Evolutionary conservation across 1,140 invertebrate species (phyloP).

Genomic region (Tetragonula clypearis): DNA sequence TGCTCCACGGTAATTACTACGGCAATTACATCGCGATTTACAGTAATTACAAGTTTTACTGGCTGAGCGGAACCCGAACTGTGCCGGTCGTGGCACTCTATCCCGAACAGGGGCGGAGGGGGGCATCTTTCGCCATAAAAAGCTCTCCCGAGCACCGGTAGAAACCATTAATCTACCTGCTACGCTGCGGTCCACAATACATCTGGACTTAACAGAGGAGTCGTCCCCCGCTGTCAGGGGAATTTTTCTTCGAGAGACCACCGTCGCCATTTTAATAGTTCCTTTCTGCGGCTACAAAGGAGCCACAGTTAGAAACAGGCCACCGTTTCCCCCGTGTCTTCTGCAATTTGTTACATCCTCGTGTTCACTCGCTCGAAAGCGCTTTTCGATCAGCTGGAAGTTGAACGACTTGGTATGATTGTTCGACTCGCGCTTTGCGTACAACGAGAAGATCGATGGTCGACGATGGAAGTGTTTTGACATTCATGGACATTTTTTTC

Average conservation of each 20-base stretch:
- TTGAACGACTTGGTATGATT: background rate
- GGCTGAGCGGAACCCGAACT: slow-evolving; percentile 49
- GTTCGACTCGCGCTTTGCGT: background rate
- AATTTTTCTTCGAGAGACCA: slow-evolving; percentile 28
- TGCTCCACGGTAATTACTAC: slow-evolving; percentile 50
- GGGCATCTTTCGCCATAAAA: slow-evolving; percentile 46
- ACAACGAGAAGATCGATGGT: background rate
- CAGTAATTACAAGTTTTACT: slow-evolving; percentile 58
- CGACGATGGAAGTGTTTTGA: background rate
- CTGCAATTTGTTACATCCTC: background rate
- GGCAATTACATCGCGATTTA: slow-evolving; percentile 58
- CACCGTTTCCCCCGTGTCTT: too few species aligned
- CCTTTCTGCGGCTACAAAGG: slow-evolving; percentile 5
- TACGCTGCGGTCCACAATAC: slow-evolving; percentile 26
- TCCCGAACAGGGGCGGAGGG: background rate
- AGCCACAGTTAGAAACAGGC: background rate
- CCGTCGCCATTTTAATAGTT: slow-evolving; percentile 37
- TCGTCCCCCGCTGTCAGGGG: slow-evolving; percentile 2
- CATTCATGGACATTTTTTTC: too few species aligned
- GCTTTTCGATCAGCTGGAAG: background rate
- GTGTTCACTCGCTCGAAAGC: background rate
- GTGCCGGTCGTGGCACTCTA: slow-evolving; percentile 31
- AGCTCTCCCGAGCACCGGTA: slow-evolving; percentile 26
- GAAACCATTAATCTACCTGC: slow-evolving; percentile 47
- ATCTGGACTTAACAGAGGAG: slow-evolving; percentile 41